phyloP scores from a whole-genome alignment of 92 coral and sea anemone genomes.

The Phenganax stokvisi region DNA sequence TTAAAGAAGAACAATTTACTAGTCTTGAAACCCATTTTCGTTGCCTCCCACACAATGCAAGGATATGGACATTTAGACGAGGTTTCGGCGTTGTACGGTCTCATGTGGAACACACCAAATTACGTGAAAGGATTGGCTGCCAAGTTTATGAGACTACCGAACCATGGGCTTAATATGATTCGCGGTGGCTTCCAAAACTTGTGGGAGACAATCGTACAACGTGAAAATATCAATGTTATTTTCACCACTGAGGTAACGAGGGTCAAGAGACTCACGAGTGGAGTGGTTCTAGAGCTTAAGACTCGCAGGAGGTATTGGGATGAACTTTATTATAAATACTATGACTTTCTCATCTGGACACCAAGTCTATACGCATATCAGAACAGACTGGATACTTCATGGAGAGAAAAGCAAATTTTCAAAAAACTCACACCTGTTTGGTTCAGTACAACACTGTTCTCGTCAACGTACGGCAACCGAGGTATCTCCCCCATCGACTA shows the following conservation, averaged over 20 bases:
- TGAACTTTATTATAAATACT: neutral
- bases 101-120: slow-evolving; percentile 49
- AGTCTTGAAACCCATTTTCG: slow-evolving; percentile 40
- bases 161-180: slow-evolving; percentile 37
- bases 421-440: slow-evolving; percentile 35
- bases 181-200: slow-evolving; percentile 43
- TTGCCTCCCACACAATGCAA: slow-evolving; percentile 44
- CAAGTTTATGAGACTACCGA: neutral
- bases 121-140: slow-evolving; percentile 32
- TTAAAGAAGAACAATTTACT: slow-evolving; percentile 17
- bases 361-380: slow-evolving; percentile 32
- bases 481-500: slow-evolving; percentile 36
- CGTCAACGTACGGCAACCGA: slow-evolving; percentile 31
- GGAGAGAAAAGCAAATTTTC: slow-evolving; percentile 18
- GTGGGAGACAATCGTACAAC: slow-evolving; percentile 32
- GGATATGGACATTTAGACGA: slow-evolving; percentile 48
- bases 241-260: neutral
- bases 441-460: slow-evolving; percentile 42
- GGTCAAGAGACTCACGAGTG: slow-evolving; percentile 13
- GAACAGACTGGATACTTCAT: slow-evolving; percentile 9
- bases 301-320: neutral
- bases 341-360: slow-evolving; percentile 49
- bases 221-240: slow-evolving; percentile 18
- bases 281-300: neutral
- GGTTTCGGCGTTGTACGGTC: slow-evolving; percentile 46